Base-by-base conservation (phyloP, 2,888 invertebrate species). In the Scaeva pyrastri region DNA sequence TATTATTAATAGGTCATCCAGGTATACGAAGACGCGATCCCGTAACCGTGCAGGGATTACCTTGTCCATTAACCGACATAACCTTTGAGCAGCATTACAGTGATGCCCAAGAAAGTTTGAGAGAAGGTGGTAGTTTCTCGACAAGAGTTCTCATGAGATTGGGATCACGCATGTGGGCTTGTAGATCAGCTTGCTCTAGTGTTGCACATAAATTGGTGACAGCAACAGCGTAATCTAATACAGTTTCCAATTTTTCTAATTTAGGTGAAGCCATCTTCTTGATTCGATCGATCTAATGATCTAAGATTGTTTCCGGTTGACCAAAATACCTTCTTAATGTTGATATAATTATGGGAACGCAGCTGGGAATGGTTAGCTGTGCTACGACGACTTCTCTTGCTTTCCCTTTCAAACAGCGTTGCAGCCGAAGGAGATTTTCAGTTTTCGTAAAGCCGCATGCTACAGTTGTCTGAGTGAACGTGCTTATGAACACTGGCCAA, bases 401-500 rank as follows among this genome's bases (percentile, higher is more conserved):
- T 8, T 55, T 26, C n/a, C n/a, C 19, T 16, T 50, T 56, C 0
- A 56, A 3, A 14, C 56, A 56, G 16, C 56, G 56, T 56, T 56
- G 56, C 56, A 56, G 10, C 4, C 56, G 31, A 31, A 56, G 14
- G 14, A 56, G 56, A 36, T 56, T 56, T 56, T 56, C 56, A 8
- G 8, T 56, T 56, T 60, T 14, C 31, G 31, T 66, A 71, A 73
- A 86, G 11, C 55, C 66, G 60, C 74, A 88, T 26, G 43, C 70
- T 1, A 48, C 58, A 1, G 68, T 81, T 14, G 85, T 73, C 21
- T 80, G 73, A 11, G 21, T n/a, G 68, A 41, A 86, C 0, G 77
- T 64, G 0, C 78, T 87, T n/a, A 52, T 68, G 68, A 88, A 86
- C 36, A 85, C 23, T 26, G 88, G 83, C 86, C 87, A 88, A 21